These are phyloP conservation scores for Andrena cerasifolii DNA, from an alignment of 1,140 invertebrate genomes.

Conservation along the genomic window DNA sequence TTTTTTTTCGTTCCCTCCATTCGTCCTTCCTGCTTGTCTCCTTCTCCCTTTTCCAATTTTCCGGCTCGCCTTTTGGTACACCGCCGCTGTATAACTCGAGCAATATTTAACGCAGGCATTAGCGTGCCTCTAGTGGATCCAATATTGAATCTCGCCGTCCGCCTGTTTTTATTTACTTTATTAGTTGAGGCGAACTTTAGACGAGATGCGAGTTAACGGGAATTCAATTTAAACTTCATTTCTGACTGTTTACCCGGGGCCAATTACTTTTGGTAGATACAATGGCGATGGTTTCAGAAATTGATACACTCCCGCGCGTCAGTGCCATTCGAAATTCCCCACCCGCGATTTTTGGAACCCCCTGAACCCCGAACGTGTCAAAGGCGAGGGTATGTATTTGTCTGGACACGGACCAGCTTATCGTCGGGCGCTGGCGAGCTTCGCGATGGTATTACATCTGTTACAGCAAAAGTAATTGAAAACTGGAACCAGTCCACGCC, in stretches of 20 bases:
- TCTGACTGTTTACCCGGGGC: neutral
- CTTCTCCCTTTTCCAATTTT: neutral
- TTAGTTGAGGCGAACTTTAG: neutral
- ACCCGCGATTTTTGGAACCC: too few species aligned
- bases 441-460: too few species aligned
- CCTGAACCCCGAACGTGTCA: too few species aligned
- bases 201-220: neutral
- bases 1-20: neutral
- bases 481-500: too few species aligned
- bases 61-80: neutral
- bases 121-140: slow-evolving; percentile 13
- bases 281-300: too few species aligned
- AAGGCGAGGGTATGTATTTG: too few species aligned
- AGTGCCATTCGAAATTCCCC: too few species aligned
- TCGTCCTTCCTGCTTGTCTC: neutral
- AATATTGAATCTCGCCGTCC: neutral
- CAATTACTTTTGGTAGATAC: slow-evolving; percentile 1
- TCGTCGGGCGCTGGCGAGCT: too few species aligned
- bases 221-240: slow-evolving; percentile 20
- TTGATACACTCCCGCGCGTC: too few species aligned
- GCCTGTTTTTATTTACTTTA: neutral
- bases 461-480: too few species aligned
- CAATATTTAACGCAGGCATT: slow-evolving; percentile 8
- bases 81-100: neutral
- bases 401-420: too few species aligned